A percentile compares a stretch with the other conserved stretches of the same genome.
phyloP scores from a whole-genome alignment of 2,888 invertebrate genomes.

The Ophioninae sp. region DNA sequence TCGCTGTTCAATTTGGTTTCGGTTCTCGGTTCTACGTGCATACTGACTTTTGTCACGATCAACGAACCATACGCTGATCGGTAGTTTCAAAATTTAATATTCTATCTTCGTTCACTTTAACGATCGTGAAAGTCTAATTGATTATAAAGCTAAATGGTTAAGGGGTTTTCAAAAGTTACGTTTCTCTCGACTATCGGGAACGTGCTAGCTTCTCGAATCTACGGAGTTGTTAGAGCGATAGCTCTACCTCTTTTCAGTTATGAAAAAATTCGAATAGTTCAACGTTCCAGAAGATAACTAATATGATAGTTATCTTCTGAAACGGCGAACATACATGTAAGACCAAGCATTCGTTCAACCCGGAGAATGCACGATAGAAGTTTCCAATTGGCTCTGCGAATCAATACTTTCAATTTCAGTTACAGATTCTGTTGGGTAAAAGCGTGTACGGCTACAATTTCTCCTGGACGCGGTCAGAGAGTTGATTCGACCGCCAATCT shows the following conservation, averaged over 20 bases:
- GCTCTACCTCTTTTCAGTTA: background rate
- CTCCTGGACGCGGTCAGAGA: background rate
- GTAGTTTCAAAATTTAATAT: constrained; percentile 70
- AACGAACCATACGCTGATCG: constrained; percentile 67
- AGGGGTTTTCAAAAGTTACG: constrained; percentile 38
- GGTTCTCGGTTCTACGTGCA: background rate
- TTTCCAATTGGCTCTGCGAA: background rate
- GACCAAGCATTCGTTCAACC: background rate
- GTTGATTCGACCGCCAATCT: no score
- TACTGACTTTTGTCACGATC: constrained; percentile 11
- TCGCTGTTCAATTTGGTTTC: background rate
- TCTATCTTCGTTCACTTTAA: constrained; percentile 66
- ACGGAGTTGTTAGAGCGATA: background rate
- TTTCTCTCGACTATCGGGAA: constrained; percentile 12
- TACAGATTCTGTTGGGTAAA: background rate
- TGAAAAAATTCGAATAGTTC: constrained; percentile 9
- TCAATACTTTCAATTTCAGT: constrained; percentile 1
- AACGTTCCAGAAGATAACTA: background rate
- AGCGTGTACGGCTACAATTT: background rate
- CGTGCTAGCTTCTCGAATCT: background rate
- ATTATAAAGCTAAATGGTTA: constrained; percentile 65
- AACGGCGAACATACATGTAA: no score
- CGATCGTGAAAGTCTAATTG: constrained; percentile 69
- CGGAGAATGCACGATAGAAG: background rate
- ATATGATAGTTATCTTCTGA: background rate